Conservation (phyloP, 2,113 vertebrate genomes). For the Chionomys nivalis region DNA sequence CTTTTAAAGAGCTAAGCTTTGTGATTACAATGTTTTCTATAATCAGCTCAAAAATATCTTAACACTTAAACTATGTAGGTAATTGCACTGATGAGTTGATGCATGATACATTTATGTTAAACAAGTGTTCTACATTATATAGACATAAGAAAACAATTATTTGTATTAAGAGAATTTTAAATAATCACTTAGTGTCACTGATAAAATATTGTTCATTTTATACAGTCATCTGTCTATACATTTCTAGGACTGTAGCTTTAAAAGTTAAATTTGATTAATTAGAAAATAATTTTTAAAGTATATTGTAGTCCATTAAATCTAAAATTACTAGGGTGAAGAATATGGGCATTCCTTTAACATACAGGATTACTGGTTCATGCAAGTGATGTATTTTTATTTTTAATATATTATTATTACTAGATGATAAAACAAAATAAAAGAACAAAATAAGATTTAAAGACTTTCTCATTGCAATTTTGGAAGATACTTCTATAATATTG, state of each 20-base stretch:
- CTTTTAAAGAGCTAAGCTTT: background rate
- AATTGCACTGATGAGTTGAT: background rate
- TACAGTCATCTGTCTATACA: background rate
- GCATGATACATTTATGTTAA: background rate
- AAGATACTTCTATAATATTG: background rate
- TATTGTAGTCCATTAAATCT: background rate
- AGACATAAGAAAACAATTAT: background rate
- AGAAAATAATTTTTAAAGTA: background rate
- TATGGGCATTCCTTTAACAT: background rate
- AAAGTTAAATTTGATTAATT: background rate
- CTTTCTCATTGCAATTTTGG: background rate
- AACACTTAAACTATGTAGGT: background rate
- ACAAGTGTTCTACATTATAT: rapidly evolving
- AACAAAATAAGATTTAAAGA: background rate
- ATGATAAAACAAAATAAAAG: background rate
- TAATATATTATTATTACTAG: background rate
- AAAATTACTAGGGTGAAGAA: background rate
- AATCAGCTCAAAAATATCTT: background rate
- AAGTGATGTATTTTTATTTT: background rate
- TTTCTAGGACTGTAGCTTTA: background rate
- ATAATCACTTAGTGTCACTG: background rate
- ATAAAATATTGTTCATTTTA: background rate
- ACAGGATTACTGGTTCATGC: background rate
- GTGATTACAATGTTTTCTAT: background rate
- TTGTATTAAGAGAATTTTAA: background rate